Conservation (phyloP, 2,113 vertebrate species). For the Rhabdornis inornatus region DNA sequence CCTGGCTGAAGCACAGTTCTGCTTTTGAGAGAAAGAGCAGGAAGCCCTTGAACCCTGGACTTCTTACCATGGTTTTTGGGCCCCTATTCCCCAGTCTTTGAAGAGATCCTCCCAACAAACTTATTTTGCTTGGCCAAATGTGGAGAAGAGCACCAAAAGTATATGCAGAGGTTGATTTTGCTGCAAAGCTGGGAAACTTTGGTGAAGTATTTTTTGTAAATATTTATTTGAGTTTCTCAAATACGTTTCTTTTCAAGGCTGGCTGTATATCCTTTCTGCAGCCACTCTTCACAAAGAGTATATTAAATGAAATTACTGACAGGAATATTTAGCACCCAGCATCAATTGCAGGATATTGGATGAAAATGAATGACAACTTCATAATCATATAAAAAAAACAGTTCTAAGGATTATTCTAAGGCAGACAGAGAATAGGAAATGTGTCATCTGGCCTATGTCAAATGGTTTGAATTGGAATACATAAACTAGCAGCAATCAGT, state of each 20-base stretch:
- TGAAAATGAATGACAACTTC: neutral
- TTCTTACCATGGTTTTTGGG: neutral
- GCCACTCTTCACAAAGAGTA: neutral
- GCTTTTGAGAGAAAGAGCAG: neutral
- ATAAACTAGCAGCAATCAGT: neutral
- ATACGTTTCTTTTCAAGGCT: neutral
- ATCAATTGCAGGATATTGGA: neutral
- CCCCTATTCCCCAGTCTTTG: neutral
- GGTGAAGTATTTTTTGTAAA: neutral
- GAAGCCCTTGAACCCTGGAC: neutral
- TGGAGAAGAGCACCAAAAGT: neutral
- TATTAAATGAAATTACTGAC: neutral
- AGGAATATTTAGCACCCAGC: neutral
- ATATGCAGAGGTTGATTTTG: neutral
- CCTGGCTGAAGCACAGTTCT: neutral
- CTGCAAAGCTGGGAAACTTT: neutral
- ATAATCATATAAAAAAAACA: neutral
- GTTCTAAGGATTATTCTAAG: neutral
- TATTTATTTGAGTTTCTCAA: neutral
- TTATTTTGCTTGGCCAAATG: neutral
- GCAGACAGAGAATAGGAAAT: neutral
- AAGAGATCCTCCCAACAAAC: neutral
- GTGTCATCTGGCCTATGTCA: slow-evolving; percentile 4
- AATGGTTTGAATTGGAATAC: neutral
- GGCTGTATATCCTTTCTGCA: neutral